These are phyloP conservation scores for Exocentrus adspersus DNA, from an alignment of 2,888 invertebrate species.

Conservation along the genomic window DNA sequence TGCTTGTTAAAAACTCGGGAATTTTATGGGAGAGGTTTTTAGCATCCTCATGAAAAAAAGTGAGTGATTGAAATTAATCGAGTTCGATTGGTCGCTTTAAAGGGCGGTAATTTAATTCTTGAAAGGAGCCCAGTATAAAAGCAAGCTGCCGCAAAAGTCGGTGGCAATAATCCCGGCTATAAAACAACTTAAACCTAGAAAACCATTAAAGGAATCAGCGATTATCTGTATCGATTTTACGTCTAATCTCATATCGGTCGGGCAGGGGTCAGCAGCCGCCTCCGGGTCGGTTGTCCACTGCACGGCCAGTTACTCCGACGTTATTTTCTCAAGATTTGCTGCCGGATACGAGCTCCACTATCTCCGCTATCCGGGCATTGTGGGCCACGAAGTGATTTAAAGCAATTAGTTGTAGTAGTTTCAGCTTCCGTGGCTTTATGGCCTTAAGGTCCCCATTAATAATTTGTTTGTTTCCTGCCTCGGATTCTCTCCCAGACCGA, in stretches of 20 bases:
- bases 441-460: not conserved
- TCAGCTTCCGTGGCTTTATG: constrained; percentile 3
- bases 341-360: constrained; percentile 34
- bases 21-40: no score
- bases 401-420: constrained; percentile 33
- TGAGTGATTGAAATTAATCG: constrained; percentile 16
- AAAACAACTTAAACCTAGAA: constrained; percentile 53
- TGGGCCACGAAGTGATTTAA: constrained; percentile 20
- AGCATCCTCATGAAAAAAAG: no score
- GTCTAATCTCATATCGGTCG: constrained; percentile 55
- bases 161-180: constrained; percentile 49
- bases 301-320: constrained; percentile 44
- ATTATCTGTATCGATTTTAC: constrained; percentile 60
- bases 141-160: constrained; percentile 43
- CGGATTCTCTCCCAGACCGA: no score
- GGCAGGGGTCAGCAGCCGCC: constrained; percentile 35
- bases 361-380: constrained; percentile 24
- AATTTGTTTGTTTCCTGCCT: not conserved
- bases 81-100: constrained; percentile 9
- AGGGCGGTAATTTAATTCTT: constrained; percentile 36
- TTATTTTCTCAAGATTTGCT: constrained; percentile 44
- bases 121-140: constrained; percentile 41
- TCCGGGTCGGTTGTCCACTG: constrained; percentile 38
- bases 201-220: constrained; percentile 60
- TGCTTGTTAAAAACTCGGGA: not conserved